Conservation (phyloP, 1,140 invertebrate genomes). For the Dreissena rostriformis region DNA sequence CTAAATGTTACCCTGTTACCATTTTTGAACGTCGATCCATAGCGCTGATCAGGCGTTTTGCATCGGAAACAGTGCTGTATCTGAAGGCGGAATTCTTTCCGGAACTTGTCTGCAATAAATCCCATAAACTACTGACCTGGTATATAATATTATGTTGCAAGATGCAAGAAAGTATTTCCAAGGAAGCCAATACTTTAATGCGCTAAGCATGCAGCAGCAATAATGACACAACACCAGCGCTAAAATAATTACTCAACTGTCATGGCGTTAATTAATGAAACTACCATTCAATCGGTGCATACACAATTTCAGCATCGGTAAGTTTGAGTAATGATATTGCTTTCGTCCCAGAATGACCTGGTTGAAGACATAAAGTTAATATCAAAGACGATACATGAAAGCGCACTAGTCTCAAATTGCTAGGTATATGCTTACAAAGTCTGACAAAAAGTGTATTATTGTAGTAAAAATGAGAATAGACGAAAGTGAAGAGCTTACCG, state of each 20-base stretch:
- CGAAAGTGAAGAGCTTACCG: neutral
- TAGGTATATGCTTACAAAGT: neutral
- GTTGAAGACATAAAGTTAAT: neutral
- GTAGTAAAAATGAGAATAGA: neutral
- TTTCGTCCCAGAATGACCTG: neutral
- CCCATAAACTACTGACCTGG: neutral
- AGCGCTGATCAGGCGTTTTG: neutral
- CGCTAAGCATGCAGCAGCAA: no score
- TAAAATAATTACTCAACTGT: no score
- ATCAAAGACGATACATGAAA: neutral
- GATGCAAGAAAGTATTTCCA: no score
- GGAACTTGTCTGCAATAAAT: slow-evolving; percentile 2
- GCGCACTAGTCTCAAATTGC: neutral
- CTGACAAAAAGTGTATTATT: neutral
- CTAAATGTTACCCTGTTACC: neutral
- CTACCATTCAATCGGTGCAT: no score
- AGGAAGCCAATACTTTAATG: no score
- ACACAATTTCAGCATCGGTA: no score
- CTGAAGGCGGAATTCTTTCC: neutral
- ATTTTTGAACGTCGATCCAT: neutral
- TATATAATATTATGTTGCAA: no score
- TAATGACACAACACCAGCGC: no score
- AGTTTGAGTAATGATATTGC: neutral
- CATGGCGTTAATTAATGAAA: no score
- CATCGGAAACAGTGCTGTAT: neutral